Conservation (phyloP, 2,888 invertebrate species). For the Epicampocera succincta region DNA sequence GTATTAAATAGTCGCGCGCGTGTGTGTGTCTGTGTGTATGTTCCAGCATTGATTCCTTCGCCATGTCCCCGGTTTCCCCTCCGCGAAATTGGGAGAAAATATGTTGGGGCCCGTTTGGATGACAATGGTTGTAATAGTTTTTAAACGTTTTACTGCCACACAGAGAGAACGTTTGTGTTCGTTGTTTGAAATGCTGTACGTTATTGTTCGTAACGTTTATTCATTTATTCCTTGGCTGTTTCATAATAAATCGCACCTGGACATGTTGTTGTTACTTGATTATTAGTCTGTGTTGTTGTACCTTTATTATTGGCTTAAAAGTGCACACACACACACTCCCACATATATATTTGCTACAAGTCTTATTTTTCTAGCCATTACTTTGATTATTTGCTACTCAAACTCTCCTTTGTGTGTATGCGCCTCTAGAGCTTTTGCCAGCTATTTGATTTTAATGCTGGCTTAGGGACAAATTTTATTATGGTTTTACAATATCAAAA, state of each 20-base stretch:
- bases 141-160: conserved; percentile 68
- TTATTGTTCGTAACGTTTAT: conserved; percentile 16
- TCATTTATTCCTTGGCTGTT: conserved; percentile 27
- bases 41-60: background rate
- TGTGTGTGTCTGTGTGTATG: background rate
- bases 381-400: conserved; percentile 27
- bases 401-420: conserved; percentile 27
- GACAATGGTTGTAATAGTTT: conserved; percentile 64
- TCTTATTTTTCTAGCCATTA: conserved; percentile 30
- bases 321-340: background rate
- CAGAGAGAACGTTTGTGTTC: conserved; percentile 24
- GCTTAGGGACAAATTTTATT: conserved; percentile 67
- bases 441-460: conserved; percentile 66
- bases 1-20: conserved; percentile 62
- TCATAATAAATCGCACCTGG: conserved; percentile 78
- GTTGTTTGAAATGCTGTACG: conserved; percentile 45
- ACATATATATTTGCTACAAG: conserved; percentile 28
- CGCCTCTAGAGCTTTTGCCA: conserved; percentile 60
- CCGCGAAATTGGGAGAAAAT: background rate
- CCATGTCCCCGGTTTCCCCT: background rate
- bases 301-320: conserved; percentile 47
- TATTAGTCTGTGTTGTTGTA: conserved; percentile 40
- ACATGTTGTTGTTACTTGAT: conserved; percentile 71
- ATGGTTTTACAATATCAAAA: conserved; percentile 41
- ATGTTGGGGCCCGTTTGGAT: conserved; percentile 41